Evolutionary conservation across 2,888 invertebrate genomes (phyloP).

Genomic region (Sarcophaga carnaria): DNA sequence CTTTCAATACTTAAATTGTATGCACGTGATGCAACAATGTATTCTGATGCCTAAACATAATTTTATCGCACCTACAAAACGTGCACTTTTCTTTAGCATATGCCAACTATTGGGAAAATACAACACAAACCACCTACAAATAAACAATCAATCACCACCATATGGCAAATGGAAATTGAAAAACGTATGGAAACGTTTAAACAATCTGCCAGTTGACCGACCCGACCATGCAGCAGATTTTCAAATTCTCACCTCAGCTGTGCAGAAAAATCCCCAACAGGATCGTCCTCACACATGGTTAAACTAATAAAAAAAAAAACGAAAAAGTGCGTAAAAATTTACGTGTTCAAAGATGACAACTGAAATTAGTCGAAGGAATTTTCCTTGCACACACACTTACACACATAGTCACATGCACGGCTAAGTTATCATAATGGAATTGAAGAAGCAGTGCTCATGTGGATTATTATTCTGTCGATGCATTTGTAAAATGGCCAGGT

Average conservation of each 20-base stretch:
- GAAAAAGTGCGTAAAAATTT: background rate
- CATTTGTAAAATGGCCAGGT: too few relatives aligned
- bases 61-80: background rate
- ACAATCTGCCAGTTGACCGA: background rate
- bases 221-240: too few relatives aligned
- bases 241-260: slow-evolving; percentile 39
- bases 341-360: slow-evolving; percentile 37
- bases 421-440: too few relatives aligned
- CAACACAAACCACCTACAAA: slow-evolving; percentile 43
- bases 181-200: background rate
- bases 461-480: too few relatives aligned
- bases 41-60: too few relatives aligned
- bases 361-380: slow-evolving; percentile 52
- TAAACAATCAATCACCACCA: slow-evolving; percentile 20
- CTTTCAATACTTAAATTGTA: too few relatives aligned
- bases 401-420: too few relatives aligned
- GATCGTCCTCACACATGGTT: slow-evolving; percentile 10
- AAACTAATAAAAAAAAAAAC: background rate
- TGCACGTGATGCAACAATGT: too few relatives aligned
- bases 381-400: background rate
- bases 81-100: background rate
- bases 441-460: too few relatives aligned
- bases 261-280: slow-evolving; percentile 38
- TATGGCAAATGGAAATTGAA: slow-evolving; percentile 26
- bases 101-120: slow-evolving; percentile 34